Evolutionary conservation across 1,140 invertebrate genomes (phyloP), one percentile per base, ranked within the genome.

Genomic region (Zaprionus vittiger): DNA sequence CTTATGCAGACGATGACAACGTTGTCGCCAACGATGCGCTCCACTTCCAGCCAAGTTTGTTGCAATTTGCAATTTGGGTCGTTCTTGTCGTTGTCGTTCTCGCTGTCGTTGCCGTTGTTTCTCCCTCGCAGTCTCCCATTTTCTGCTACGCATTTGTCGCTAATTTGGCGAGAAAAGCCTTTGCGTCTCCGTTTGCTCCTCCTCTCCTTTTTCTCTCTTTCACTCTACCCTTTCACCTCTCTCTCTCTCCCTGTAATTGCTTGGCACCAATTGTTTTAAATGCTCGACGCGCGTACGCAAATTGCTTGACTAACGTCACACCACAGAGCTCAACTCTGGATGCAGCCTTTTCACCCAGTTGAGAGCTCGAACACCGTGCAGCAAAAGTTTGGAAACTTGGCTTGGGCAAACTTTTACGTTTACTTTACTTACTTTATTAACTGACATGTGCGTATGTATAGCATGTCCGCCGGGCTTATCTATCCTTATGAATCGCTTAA

Each of bases 221-320:
- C 34, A 55, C 28, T 44, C 7, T 17, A 17, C 41, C 41, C n/a
- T n/a, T 17, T n/a, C 7, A 9, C 41, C 7, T 59, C 56, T 67
- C 47, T 67, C 47, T 66, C 66, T 59, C 31, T 34, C 31, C 31
- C 68, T 66, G 75, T 87, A 87, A 89, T 87, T 89, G 84, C 82
- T 87, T 81, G 83, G 84, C 83, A 87, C 65, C 84, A 89, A 87
- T 87, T 87, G 83, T 87, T 87, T 87, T 87, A 87, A 87, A 87
- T 87, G 83, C 81, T 73, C 84, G 71, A 61, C 72, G 81, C 65
- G 84, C 70, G 78, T 70, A 83, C 84, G 66, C 84, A 89, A 87
- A 89, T 87, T 83, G 84, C 74, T 89, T 78, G 66, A 14, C 62
- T 64, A 71, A 67, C 64, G 72, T 62, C 77, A 62, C 60, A 55